phyloP scores from a whole-genome alignment of 2,888 invertebrate species.

The Calephelis perditalis region DNA sequence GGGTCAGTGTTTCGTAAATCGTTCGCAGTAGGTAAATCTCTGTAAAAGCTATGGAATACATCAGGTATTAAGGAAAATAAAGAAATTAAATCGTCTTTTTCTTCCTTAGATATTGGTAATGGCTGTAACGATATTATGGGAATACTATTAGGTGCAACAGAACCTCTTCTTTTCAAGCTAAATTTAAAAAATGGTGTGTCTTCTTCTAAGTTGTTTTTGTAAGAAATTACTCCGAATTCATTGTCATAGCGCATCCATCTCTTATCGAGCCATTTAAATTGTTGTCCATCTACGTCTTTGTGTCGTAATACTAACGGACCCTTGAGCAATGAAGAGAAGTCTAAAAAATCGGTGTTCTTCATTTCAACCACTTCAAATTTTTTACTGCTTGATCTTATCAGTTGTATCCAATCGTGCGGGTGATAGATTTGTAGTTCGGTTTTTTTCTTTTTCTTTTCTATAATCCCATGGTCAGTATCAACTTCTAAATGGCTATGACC shows the following conservation, averaged over 20 bases:
- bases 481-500: conserved; percentile 10
- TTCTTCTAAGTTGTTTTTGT: conserved; percentile 5
- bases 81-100: background rate
- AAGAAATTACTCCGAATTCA: conserved; percentile 1
- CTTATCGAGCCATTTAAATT: conserved; percentile 8
- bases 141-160: background rate
- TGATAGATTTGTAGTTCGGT: too few species aligned
- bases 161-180: background rate
- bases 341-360: background rate
- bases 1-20: too few species aligned
- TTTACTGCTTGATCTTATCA: conserved; percentile 1
- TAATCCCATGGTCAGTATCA: conserved; percentile 5
- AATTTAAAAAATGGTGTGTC: background rate
- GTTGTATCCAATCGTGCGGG: too few species aligned
- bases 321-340: too few species aligned
- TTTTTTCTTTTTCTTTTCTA: background rate
- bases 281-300: conserved; percentile 8
- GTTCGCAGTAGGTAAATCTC: too few species aligned
- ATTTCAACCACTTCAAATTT: conserved; percentile 10
- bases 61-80: too few species aligned
- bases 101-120: background rate
- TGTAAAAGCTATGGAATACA: too few species aligned
- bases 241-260: conserved; percentile 31
- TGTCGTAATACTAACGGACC: background rate
- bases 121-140: background rate